Percentiles rank a stretch among this genome's conserved stretches.
phyloP scores from a whole-genome alignment of 2,888 invertebrate species.

The Scelioninae gen. 2 region DNA sequence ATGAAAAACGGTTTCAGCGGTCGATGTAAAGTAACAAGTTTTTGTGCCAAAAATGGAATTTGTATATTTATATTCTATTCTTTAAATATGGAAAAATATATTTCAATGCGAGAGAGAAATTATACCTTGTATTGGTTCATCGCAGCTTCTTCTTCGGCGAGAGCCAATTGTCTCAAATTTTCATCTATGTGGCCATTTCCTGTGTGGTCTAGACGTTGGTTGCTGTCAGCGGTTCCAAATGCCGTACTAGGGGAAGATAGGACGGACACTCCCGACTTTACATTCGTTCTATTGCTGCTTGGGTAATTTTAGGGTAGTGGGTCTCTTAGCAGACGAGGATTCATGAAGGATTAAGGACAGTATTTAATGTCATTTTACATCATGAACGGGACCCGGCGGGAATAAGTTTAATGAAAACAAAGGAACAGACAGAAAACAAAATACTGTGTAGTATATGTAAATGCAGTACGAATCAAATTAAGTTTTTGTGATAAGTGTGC shows the following conservation, averaged over 20 bases:
- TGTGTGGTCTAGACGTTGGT: constrained; percentile 81
- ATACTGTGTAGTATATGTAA: constrained; percentile 75
- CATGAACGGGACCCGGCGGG: constrained; percentile 56
- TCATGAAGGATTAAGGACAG: constrained; percentile 58
- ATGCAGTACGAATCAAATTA: constrained; percentile 67
- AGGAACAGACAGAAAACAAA: constrained; percentile 74
- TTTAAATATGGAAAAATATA: background rate
- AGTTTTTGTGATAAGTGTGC: constrained; percentile 60
- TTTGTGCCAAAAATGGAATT: no score
- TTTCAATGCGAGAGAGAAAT: background rate
- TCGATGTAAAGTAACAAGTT: no score
- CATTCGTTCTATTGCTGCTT: constrained; percentile 89
- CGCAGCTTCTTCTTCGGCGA: constrained; percentile 97
- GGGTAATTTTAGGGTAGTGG: constrained; percentile 62
- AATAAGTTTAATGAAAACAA: constrained; percentile 73
- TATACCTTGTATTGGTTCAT: constrained; percentile 95
- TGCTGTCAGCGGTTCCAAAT: constrained; percentile 89
- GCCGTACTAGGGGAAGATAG: constrained; percentile 91
- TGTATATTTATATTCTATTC: no score
- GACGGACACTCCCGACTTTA: constrained; percentile 91
- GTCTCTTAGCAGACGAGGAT: constrained; percentile 62
- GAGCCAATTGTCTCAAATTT: constrained; percentile 87
- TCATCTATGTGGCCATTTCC: constrained; percentile 89
- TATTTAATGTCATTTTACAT: constrained; percentile 60
- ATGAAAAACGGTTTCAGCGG: no score